A percentile compares a stretch with the other conserved stretches of the same genome.
Conservation (phyloP, 2,888 invertebrate genomes). For the Trachelus tabidus region DNA sequence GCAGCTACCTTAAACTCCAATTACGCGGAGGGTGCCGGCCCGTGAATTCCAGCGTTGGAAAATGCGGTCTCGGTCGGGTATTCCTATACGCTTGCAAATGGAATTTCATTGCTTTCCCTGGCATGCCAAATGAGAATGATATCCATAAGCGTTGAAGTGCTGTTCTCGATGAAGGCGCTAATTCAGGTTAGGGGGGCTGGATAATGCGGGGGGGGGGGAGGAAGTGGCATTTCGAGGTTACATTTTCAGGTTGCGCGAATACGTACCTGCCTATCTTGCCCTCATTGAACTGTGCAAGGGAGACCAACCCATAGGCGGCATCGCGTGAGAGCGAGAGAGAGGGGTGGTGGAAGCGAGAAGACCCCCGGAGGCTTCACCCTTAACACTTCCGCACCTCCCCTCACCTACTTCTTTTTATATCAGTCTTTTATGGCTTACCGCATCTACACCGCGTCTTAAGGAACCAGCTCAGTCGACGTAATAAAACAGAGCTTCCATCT, state of each 20-base stretch:
- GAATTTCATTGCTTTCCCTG: slow-evolving; percentile 1
- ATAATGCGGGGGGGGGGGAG: too few relatives aligned
- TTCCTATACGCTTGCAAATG: neutral
- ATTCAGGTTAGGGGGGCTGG: neutral
- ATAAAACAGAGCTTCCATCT: slow-evolving; percentile 22
- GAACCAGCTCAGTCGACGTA: slow-evolving; percentile 7
- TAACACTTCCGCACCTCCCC: neutral
- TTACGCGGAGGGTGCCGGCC: neutral
- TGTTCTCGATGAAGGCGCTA: neutral
- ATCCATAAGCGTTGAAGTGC: neutral
- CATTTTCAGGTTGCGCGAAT: neutral
- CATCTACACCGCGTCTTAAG: slow-evolving; percentile 9
- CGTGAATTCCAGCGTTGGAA: neutral
- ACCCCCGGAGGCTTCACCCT: neutral
- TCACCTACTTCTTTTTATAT: slow-evolving; percentile 12
- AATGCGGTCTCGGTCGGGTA: neutral
- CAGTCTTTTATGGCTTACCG: slow-evolving; percentile 14
- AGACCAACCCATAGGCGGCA: neutral
- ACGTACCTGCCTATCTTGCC: neutral
- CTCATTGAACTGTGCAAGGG: neutral
- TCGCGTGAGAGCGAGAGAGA: neutral
- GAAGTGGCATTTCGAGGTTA: neutral
- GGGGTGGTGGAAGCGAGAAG: neutral
- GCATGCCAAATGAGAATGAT: slow-evolving; percentile 1
- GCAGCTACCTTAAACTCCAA: neutral